phyloP scores from a whole-genome alignment of 2,797 vertebrate species.

The Coendou prehensilis region DNA sequence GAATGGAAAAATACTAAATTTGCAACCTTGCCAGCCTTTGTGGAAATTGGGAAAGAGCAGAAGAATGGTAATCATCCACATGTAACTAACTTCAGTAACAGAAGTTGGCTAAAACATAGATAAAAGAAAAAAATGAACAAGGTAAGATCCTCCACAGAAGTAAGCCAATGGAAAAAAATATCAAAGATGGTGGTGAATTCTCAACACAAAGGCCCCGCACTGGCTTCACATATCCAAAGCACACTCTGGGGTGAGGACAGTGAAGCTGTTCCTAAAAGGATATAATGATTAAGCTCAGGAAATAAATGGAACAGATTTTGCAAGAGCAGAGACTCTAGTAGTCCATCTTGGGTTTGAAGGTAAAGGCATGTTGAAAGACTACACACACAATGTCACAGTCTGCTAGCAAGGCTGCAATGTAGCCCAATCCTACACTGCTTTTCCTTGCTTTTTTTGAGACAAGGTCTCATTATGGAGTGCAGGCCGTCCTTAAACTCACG shows the following conservation, averaged over 20 bases:
- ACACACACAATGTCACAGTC: not conserved
- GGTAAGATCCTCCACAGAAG: not conserved
- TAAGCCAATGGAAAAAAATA: not conserved
- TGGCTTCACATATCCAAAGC: not conserved
- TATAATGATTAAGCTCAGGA: not conserved
- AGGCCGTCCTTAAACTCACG: not conserved
- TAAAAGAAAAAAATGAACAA: not conserved
- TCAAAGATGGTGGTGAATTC: not conserved
- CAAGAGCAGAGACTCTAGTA: not conserved
- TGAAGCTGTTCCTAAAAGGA: conserved; percentile 22
- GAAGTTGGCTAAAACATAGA: conserved; percentile 10
- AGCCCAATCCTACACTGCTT: not conserved
- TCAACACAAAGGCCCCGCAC: not conserved
- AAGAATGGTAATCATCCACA: conserved; percentile 6
- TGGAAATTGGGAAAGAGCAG: not conserved
- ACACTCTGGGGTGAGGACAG: not conserved
- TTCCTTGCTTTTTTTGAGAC: not conserved
- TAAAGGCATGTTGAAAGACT: not conserved
- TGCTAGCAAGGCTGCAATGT: not conserved
- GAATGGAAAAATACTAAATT: not conserved
- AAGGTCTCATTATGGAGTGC: not conserved
- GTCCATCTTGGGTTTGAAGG: not conserved
- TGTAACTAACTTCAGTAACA: not conserved
- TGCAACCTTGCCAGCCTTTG: not conserved
- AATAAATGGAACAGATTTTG: not conserved